phyloP scores from a whole-genome alignment of 2,888 invertebrate species.

The Dicranocentrus wangi region DNA sequence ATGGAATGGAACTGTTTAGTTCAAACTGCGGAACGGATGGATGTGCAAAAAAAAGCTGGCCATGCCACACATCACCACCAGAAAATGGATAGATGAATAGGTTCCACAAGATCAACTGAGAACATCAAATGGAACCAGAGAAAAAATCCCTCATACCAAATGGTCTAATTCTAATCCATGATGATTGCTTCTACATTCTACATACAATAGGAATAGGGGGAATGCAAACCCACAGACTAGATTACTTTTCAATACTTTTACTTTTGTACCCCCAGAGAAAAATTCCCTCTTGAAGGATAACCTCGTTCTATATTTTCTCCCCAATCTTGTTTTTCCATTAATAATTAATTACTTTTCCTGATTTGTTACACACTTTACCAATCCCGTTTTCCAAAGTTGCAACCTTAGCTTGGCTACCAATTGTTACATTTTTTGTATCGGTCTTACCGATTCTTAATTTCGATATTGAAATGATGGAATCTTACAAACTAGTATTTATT shows the following conservation, averaged over 20 bases:
- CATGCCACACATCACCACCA: not conserved
- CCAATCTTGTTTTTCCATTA: not conserved
- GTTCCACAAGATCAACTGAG: not conserved
- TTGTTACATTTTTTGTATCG: too few species aligned
- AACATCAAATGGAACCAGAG: not conserved
- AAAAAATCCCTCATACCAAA: conserved; percentile 28
- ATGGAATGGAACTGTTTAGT: conserved; percentile 47
- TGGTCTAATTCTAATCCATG: conserved; percentile 36
- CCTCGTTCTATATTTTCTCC: conserved; percentile 49
- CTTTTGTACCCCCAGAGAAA: not conserved
- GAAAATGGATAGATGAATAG: conserved; percentile 16
- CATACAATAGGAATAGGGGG: too few species aligned
- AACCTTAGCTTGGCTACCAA: not conserved
- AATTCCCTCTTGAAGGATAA: not conserved
- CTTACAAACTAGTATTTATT: too few species aligned
- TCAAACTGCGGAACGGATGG: conserved; percentile 43
- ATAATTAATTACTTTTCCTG: conserved; percentile 16
- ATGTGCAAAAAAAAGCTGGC: conserved; percentile 15
- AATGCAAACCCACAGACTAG: not conserved
- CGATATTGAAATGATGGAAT: not conserved
- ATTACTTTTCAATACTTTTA: conserved; percentile 10
- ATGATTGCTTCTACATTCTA: not conserved
- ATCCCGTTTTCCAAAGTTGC: not conserved
- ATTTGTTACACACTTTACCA: conserved; percentile 29
- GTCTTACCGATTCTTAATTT: not conserved